Evolutionary conservation across 2,113 vertebrate genomes (phyloP), one percentile per base, ranked within the genome.

Genomic region (Zosterops japonicus): DNA sequence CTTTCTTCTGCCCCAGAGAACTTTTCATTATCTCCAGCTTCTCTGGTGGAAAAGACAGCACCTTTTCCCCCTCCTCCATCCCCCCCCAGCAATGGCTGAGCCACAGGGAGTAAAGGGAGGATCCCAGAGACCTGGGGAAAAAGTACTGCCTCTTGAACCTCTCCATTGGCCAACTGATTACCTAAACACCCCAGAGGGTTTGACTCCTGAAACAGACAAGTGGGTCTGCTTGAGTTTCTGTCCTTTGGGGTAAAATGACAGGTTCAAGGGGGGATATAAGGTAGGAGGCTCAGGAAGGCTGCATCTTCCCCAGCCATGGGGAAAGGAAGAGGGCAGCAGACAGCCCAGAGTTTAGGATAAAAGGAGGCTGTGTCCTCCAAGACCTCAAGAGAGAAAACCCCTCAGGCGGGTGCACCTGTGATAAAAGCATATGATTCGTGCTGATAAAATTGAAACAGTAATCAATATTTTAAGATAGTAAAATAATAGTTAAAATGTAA

Each of bases 381-480:
- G 29, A 39, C 15, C n/a, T 60, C 27, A 6, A 35, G n/a, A 61
- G 28, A 39, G 44, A 14, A 61, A 76, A 39, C 21, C 9, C 28
- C 0, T 0, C 21, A 24, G 44, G 10, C 1, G 39, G 39, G 12
- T 39, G 39, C 39, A 39, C 39, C 39, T 39, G 39, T 39, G 39
- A 39, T 39, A 39, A 39, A 39, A 39, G 39, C 39, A 12, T 39
- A 39, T 39, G 39, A 39, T 39, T 39, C 39, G 39, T 39, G 39
- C 39, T 39, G 39, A 39, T 39, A 39, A 39, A 39, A 39, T 39
- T 39, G 39, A 39, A 39, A 39, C 39, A 39, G 39, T 39, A 39
- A 39, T 39, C 39, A 39, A 39, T 39, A 39, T 39, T 39, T 39
- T 39, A 39, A 39, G 39, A 39, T 39, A 39, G 39, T 39, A 39